These are phyloP conservation scores for Ceratotherium simum DNA, from an alignment of 2,113 vertebrate species.

Conservation along the genomic window DNA sequence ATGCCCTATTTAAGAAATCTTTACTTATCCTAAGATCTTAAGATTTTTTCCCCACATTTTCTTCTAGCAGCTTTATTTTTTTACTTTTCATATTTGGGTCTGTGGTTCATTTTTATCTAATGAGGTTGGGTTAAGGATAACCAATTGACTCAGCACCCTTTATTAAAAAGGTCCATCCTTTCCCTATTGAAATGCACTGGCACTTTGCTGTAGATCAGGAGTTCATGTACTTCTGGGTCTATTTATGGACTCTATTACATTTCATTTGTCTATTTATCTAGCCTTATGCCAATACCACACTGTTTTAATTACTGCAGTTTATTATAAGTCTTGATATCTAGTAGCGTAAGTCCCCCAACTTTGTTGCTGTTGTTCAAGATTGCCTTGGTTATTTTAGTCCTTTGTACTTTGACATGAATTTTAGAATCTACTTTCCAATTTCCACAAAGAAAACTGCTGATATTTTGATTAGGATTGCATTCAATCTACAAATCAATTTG, in stretches of 20 bases:
- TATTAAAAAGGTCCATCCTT: not conserved
- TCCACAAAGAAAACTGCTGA: not conserved
- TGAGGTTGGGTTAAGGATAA: not conserved
- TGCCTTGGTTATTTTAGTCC: not conserved
- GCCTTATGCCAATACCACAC: not conserved
- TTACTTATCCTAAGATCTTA: not conserved
- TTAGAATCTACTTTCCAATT: conserved; percentile 46
- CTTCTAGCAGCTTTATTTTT: not conserved
- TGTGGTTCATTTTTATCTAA: not conserved
- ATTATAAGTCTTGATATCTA: not conserved
- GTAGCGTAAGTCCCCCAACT: not conserved
- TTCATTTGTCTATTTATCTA: not conserved
- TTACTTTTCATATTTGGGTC: not conserved
- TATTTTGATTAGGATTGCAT: conserved; percentile 2
- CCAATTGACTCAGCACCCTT: not conserved
- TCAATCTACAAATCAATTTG: not conserved
- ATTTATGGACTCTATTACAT: not conserved
- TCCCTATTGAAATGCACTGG: not conserved
- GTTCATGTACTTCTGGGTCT: not conserved
- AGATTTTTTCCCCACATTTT: not conserved
- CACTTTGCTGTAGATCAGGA: not conserved
- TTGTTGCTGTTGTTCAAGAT: not conserved
- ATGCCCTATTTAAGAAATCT: conserved; percentile 11
- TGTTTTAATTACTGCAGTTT: not conserved
- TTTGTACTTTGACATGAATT: not conserved